These are phyloP conservation scores for Enteromius afrohamiltoni DNA, from an alignment of 2,797 vertebrate genomes.

Conservation along the genomic window DNA sequence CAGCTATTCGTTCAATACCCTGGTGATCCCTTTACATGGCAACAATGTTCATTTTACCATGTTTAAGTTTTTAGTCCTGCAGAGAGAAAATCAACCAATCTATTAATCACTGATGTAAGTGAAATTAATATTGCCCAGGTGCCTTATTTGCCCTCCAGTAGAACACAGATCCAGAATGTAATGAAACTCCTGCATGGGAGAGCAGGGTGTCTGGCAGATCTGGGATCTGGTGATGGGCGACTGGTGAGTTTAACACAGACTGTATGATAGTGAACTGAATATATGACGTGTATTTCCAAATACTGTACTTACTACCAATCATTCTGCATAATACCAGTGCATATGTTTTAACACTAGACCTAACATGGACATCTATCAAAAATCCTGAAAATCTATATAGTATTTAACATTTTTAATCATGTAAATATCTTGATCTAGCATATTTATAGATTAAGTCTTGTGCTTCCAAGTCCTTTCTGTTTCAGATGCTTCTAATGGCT, in stretches of 20 bases:
- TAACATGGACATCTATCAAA: neutral
- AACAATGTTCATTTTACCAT: neutral
- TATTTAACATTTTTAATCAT: neutral
- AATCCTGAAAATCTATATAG: neutral
- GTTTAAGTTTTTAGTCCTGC: neutral
- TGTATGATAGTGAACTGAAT: neutral
- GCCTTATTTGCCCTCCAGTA: conserved; percentile 78
- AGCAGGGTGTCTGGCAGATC: conserved; percentile 74
- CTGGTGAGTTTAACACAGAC: conserved; percentile 66
- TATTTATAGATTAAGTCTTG: neutral
- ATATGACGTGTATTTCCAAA: neutral
- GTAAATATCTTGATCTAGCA: neutral
- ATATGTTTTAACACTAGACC: neutral
- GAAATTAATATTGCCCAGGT: conserved; percentile 68
- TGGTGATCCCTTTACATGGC: neutral
- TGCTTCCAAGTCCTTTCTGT: conserved; percentile 29
- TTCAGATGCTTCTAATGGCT: conserved; percentile 34
- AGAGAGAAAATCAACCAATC: neutral
- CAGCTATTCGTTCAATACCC: neutral
- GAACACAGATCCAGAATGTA: conserved; percentile 71
- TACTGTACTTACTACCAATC: neutral
- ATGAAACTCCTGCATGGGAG: conserved; percentile 76
- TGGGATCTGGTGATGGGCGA: conserved; percentile 80
- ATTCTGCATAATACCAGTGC: neutral
- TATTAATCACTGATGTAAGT: conserved; percentile 17